These are phyloP conservation scores for Dorcus hopei DNA, from an alignment of 2,888 invertebrate genomes.

Conservation along the genomic window DNA sequence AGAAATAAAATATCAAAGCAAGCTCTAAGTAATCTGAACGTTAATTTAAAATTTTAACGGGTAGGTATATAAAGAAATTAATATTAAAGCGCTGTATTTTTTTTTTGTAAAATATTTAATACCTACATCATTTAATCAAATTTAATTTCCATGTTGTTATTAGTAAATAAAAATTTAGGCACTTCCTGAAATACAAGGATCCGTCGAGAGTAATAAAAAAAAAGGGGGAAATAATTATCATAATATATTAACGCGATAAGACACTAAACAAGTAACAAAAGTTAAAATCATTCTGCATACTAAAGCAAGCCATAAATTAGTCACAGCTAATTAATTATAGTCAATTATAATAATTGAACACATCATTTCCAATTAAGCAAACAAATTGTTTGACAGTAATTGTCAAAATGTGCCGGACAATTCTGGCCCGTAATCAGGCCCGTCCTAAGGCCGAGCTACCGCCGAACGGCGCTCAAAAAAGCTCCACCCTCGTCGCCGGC, in stretches of 20 bases:
- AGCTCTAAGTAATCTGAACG: no score
- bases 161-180: neutral
- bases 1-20: no score
- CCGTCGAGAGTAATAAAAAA: neutral
- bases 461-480: conserved; percentile 24
- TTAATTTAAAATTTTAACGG: no score
- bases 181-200: neutral
- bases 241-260: conserved; percentile 14
- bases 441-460: conserved; percentile 22
- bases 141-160: no score
- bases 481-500: conserved; percentile 29
- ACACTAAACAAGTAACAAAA: conserved; percentile 22
- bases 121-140: no score
- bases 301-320: conserved; percentile 31
- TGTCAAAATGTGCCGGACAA: conserved; percentile 28
- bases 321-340: conserved; percentile 48
- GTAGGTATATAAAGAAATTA: no score
- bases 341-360: conserved; percentile 51
- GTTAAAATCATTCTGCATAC: conserved; percentile 32
- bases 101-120: no score
- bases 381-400: conserved; percentile 49
- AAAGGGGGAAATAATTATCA: conserved; percentile 10
- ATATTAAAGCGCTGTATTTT: no score
- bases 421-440: conserved; percentile 21
- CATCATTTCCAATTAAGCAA: conserved; percentile 50